A percentile compares a stretch with the other conserved stretches of the same genome.
These are phyloP conservation scores for Drosophila tsacasi DNA, from an alignment of 1,140 invertebrate species.

Conservation along the genomic window DNA sequence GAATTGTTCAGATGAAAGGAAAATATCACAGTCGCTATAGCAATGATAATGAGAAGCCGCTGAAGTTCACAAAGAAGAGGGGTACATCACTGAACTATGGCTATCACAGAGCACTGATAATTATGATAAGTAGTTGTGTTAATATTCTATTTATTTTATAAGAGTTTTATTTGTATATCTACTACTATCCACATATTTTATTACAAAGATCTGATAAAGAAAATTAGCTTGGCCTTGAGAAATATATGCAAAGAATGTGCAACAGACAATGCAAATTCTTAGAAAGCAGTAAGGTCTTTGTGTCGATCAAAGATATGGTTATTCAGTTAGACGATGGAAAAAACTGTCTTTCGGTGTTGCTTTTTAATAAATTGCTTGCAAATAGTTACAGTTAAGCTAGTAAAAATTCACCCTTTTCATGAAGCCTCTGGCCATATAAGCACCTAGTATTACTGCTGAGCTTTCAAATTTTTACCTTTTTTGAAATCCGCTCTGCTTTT, in stretches of 20 bases:
- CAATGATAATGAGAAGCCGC: conserved; percentile 50
- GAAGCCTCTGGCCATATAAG: background rate
- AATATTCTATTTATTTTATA: background rate
- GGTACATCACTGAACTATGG: background rate
- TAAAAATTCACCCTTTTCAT: background rate
- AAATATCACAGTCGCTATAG: conserved; percentile 37
- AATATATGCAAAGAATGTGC: conserved; percentile 3
- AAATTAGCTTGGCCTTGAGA: conserved; percentile 6
- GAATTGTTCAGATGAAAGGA: conserved; percentile 57
- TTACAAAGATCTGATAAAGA: background rate
- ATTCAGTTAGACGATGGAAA: conserved; percentile 10
- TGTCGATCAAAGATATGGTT: conserved; percentile 16
- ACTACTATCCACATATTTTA: background rate
- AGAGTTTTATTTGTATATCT: background rate
- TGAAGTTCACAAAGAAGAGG: conserved; percentile 7
- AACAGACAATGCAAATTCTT: conserved; percentile 22
- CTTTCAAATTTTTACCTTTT: background rate
- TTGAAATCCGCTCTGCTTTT: background rate
- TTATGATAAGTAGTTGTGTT: conserved; percentile 6
- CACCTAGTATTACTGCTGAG: background rate
- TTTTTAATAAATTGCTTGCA: background rate
- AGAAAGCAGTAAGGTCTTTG: conserved; percentile 11
- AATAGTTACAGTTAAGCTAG: background rate
- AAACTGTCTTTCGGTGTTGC: too few species aligned
- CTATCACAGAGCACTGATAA: background rate